Base-by-base conservation (phyloP, 1,140 invertebrate genomes). In the Polypedilum vanderplanki region DNA sequence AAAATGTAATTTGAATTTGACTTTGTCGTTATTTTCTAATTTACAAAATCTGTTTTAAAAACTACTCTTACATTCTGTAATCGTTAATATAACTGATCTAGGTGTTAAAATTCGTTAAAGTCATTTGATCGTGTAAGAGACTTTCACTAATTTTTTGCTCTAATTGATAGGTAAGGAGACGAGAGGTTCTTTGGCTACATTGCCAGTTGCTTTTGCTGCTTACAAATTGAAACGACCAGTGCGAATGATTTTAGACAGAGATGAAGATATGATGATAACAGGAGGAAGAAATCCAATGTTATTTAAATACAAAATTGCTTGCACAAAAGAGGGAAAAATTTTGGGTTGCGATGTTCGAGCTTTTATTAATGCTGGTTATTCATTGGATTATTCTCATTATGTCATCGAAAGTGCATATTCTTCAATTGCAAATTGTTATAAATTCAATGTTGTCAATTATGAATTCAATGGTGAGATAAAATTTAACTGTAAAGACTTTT, bases 241-340 rank as follows among this genome's bases (percentile, higher is more conserved):
- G 0, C 87, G 95, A 22, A 92, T 91, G 75, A 94, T 95, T 89
- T 79, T 98, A 41, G 95, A 98, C 82, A 86, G 96, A 77, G 94
- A 97, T 81, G 96, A 98, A 85, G 96, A 98, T 81, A 98, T 98
- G 92, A 83, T 91, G 76, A 90, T 93, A 74, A 91, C 89, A 0
- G 96, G 96, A 3, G 90, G 88, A 1, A 85, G 97, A 77, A 94
- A 98, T 86, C 95, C 96, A 0, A 96, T 96, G 81, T 84, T 90
- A 7, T 89, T 89, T 20, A 91, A 91, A 79, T 98, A 97, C 78
- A 95, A 94, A 86, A 87, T 93, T 74, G 94, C 90, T 24, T 93
- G 93, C 79, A 90, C 86, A 46, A 86, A 87, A 41, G 84, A 89
- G 76, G 95, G 95, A 1, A 87, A 88, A 75, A 87, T 98, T 22